Conservation (phyloP, 2,113 vertebrate species). For the Dasyornis broadbenti region DNA sequence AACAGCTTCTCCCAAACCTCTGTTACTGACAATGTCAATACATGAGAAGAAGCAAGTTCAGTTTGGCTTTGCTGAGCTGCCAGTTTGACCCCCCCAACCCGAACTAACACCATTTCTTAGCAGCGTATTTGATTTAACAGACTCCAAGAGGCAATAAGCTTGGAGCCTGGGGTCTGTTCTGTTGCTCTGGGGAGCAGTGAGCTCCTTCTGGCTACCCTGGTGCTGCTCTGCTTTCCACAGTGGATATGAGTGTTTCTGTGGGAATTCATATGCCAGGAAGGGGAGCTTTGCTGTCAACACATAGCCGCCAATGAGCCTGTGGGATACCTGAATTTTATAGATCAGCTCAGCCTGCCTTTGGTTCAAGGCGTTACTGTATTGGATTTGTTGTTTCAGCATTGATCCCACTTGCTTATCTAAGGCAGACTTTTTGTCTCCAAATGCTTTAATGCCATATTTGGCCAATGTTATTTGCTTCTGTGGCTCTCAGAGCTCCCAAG, state of each 20-base stretch:
- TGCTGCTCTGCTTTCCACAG: neutral
- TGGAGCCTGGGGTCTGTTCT: neutral
- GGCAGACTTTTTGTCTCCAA: slow-evolving; percentile 18
- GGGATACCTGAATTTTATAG: neutral
- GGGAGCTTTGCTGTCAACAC: neutral
- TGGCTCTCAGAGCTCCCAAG: neutral
- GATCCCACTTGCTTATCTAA: neutral
- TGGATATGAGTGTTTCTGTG: accelerated
- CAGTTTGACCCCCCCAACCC: neutral
- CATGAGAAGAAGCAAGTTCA: neutral
- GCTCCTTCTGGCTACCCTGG: neutral
- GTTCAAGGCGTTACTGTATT: neutral
- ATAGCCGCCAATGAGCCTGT: neutral
- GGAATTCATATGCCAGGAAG: neutral
- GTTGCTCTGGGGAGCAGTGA: accelerated
- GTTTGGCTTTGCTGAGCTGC: neutral
- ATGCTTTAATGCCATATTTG: neutral
- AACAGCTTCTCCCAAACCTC: neutral
- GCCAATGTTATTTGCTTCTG: neutral
- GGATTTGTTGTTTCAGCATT: neutral
- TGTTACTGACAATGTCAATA: neutral
- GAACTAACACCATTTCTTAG: neutral
- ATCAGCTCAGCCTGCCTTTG: neutral
- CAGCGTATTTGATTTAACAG: neutral
- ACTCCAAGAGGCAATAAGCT: neutral